Percentiles rank a stretch among this genome's conserved stretches.
Conservation (phyloP, 2,113 vertebrate genomes). For the Actinemys pallida region DNA sequence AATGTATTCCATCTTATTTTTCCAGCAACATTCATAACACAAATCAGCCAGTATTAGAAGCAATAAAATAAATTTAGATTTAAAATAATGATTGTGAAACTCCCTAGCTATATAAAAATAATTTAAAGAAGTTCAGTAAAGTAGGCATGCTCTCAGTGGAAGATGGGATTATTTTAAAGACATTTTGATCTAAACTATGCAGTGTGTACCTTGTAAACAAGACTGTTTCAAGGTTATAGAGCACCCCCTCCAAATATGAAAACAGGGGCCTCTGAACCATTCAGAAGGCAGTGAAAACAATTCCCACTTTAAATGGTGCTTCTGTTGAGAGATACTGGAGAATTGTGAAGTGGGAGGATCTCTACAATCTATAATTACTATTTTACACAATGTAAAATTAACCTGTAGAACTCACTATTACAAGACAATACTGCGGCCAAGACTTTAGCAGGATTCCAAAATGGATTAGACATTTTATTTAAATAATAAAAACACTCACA, state of each 20-base stretch:
- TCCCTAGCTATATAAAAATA: background rate
- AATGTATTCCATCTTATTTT: conserved; percentile 11
- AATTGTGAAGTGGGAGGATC: background rate
- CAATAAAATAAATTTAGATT: conserved; percentile 45
- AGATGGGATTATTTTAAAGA: background rate
- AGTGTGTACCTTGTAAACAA: background rate
- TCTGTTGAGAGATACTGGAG: background rate
- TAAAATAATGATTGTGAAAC: conserved; percentile 24
- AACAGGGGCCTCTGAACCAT: background rate
- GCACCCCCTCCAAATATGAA: background rate
- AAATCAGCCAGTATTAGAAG: conserved; percentile 41
- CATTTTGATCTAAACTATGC: background rate
- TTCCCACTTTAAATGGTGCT: background rate
- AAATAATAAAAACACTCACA: conserved; percentile 3
- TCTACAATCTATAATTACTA: background rate
- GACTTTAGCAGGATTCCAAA: background rate
- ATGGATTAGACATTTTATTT: background rate
- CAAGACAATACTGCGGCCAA: background rate
- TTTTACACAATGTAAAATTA: background rate
- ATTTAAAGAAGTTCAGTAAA: background rate
- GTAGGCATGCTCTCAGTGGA: background rate
- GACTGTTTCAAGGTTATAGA: background rate
- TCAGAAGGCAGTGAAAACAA: background rate
- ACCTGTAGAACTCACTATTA: background rate
- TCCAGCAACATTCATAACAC: background rate